Conservation (phyloP, 2,113 vertebrate genomes). For the Heliornis fulica region DNA sequence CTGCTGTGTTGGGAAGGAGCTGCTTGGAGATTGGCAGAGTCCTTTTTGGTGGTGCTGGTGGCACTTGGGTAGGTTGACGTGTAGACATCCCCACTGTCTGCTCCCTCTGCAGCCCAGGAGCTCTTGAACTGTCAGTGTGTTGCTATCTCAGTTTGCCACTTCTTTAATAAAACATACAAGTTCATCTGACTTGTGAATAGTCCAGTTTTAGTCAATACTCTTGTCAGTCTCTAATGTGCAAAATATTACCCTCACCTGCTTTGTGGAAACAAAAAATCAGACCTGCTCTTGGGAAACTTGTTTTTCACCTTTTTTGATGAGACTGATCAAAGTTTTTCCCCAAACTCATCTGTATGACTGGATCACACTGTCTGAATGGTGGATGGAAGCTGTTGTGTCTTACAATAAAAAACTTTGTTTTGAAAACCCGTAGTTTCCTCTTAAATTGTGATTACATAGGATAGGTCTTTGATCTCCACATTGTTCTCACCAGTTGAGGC, state of each 20-base stretch:
- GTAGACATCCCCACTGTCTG: background rate
- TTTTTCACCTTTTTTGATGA: background rate
- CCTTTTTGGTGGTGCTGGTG: background rate
- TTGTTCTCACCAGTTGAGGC: background rate
- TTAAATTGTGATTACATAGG: background rate
- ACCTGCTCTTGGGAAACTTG: background rate
- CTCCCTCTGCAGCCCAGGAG: background rate
- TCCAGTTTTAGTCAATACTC: background rate
- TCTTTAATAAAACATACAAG: background rate
- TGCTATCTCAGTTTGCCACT: background rate
- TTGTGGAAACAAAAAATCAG: background rate
- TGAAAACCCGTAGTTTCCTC: slow-evolving; percentile 22
- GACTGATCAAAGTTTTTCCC: background rate
- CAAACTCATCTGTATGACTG: background rate
- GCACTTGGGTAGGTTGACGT: fast-evolving
- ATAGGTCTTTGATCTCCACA: slow-evolving; percentile 1
- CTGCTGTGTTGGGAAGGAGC: background rate
- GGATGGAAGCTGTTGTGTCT: background rate
- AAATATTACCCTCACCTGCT: background rate
- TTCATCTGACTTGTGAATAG: background rate
- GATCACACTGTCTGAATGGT: background rate
- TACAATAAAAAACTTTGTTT: background rate
- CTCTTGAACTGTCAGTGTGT: background rate
- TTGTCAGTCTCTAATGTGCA: background rate
- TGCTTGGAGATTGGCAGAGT: fast-evolving